Percentiles rank a stretch among this genome's conserved stretches.
These are phyloP conservation scores for Syndactyla subalaris DNA, from an alignment of 2,797 vertebrate species.

Conservation along the genomic window DNA sequence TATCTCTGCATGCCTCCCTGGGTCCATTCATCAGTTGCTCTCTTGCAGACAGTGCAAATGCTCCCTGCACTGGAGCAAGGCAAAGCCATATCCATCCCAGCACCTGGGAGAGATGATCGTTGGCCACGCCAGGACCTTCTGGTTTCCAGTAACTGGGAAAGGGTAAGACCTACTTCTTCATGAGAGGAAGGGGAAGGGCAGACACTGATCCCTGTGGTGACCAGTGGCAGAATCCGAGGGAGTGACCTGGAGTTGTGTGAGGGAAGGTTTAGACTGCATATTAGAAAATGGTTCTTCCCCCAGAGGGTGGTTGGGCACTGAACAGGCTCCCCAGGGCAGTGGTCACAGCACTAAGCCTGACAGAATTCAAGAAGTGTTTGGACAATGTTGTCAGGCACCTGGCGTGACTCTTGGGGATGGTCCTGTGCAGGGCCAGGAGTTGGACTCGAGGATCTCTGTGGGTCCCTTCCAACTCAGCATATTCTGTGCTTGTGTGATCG, in stretches of 20 bases:
- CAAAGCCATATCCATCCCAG: neutral
- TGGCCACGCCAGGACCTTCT: fast-evolving
- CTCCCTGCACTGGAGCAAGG: neutral
- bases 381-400: neutral
- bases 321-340: neutral
- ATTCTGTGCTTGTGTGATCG: neutral
- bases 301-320: neutral
- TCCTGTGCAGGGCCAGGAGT: neutral
- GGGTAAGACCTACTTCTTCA: neutral
- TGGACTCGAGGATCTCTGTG: no score
- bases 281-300: neutral
- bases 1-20: neutral
- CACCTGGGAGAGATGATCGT: neutral
- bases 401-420: neutral
- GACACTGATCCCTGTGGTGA: neutral
- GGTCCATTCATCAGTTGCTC: constrained; percentile 10
- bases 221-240: neutral
- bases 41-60: constrained; percentile 7
- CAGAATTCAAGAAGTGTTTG: neutral
- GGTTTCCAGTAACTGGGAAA: neutral
- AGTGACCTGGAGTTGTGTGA: neutral
- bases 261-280: neutral
- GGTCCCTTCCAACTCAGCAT: neutral
- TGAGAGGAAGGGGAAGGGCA: neutral
- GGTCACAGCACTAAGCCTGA: neutral